Base-by-base conservation (phyloP, 2,113 vertebrate species). In the Henicopernis longicauda region DNA sequence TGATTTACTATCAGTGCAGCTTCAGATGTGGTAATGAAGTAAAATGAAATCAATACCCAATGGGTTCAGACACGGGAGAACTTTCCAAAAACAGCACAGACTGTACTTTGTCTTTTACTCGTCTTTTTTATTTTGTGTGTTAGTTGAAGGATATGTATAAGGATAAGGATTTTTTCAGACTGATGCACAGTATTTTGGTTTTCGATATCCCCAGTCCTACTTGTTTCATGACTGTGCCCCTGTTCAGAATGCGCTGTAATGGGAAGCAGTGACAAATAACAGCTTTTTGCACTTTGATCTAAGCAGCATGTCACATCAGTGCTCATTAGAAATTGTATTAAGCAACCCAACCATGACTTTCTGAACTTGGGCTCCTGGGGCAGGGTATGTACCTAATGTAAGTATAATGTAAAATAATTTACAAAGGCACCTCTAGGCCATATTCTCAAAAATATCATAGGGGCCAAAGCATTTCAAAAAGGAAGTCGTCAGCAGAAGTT, bases 21-120 rank as follows among this genome's bases (percentile, higher is more conserved):
- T 95, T 96, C 78, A 94, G 89, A 95, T 89, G 66, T 96, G 80
- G 74, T 85, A 86, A 86, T 66, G 70, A 89, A 95, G 76, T 84
- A 66, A 94, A 83, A 80, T 72, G 1, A 92, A 88, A 94, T 72
- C 59, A 66, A 49, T 88, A 94, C 59, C 27, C 44, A 59, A 1
- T 55, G 63, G 31, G 19, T 50, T 82, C 58, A 89, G 44, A 78
- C 57, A 86, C 0, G 2, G 17, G 44, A 73, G 7, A 89, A 73
- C 26, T 32, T 87, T 36, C 65, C 50, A 77, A 92, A 96, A 84
- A 0, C 45, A 58, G 50, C 36, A n/a, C 32, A 80, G 58, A 45
- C 20, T 50, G 31, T 36, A 38, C 34, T 78, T 86, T 42, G 14
- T 59, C 52, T 89, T 86, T 86, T 84, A 66, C 20, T 72, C 5